Evolutionary conservation across 2,888 invertebrate genomes (phyloP).

Genomic region (Caradrina clavipalpis): DNA sequence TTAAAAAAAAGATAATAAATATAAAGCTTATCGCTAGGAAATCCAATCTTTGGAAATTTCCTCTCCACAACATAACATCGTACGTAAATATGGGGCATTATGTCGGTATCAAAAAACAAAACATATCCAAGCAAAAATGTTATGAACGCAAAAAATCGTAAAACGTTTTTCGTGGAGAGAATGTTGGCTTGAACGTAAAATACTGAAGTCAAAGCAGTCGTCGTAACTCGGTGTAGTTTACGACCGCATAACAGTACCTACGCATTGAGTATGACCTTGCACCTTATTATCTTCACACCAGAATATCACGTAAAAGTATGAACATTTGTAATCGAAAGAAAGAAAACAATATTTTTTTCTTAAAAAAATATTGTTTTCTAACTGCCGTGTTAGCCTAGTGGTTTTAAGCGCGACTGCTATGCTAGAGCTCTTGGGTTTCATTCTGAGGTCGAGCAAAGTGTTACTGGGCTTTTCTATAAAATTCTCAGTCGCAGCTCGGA

Average conservation of each 20-base stretch:
- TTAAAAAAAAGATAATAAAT: no score
- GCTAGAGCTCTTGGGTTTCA: no score
- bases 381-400: no score
- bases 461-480: no score
- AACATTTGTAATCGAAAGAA: neutral
- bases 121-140: conserved; percentile 2
- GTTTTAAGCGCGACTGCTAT: no score
- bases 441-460: no score
- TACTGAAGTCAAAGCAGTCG: conserved; percentile 38
- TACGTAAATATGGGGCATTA: neutral
- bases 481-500: no score
- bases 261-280: conserved; percentile 29
- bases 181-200: conserved; percentile 44
- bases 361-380: no score
- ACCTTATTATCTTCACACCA: conserved; percentile 17
- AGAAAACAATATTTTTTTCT: neutral
- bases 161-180: conserved; percentile 21
- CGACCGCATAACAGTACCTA: conserved; percentile 21
- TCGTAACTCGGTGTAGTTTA: conserved; percentile 49
- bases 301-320: neutral
- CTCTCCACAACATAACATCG: neutral
- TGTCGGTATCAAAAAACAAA: neutral
- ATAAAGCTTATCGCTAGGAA: no score
- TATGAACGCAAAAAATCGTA: conserved; percentile 31
- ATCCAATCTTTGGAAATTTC: neutral